Conservation (phyloP, 92 coral and sea anemone species). For the Epizoanthus illoricatus region DNA sequence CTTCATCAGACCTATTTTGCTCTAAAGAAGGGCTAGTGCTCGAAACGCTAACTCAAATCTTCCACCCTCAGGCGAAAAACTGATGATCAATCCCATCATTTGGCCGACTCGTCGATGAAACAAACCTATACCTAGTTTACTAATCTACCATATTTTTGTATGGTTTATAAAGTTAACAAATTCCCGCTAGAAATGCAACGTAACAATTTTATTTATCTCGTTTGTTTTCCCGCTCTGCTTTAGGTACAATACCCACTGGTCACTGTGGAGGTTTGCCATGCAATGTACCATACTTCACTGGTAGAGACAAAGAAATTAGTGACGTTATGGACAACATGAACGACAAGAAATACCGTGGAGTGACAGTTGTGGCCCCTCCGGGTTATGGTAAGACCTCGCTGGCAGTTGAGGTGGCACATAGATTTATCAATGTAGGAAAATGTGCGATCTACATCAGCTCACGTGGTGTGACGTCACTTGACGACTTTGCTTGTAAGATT, state of each 20-base stretch:
- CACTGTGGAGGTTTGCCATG: slow-evolving; percentile 8
- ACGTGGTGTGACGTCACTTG: slow-evolving; percentile 25
- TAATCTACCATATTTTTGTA: no score
- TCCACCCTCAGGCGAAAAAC: no score
- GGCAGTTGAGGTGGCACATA: slow-evolving; percentile 42
- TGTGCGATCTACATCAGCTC: slow-evolving; percentile 42
- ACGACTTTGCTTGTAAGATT: slow-evolving; percentile 46
- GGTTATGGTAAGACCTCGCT: slow-evolving; percentile 52
- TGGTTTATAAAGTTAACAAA: no score
- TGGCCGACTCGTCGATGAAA: no score
- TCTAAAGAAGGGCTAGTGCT: no score
- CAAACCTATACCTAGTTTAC: no score
- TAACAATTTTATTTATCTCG: no score
- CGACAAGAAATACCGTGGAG: slow-evolving; percentile 1
- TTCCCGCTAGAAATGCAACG: no score
- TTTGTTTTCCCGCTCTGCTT: no score
- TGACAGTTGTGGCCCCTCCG: slow-evolving; percentile 12
- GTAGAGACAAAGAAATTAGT: neutral
- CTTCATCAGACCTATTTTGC: no score
- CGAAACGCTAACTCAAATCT: no score
- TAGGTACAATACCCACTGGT: neutral
- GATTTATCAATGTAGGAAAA: slow-evolving; percentile 14
- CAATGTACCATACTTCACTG: slow-evolving; percentile 4
- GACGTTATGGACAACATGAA: slow-evolving; percentile 6
- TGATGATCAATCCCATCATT: no score